phyloP scores from a whole-genome alignment of 2,888 invertebrate species.

The Drosophila atripex region DNA sequence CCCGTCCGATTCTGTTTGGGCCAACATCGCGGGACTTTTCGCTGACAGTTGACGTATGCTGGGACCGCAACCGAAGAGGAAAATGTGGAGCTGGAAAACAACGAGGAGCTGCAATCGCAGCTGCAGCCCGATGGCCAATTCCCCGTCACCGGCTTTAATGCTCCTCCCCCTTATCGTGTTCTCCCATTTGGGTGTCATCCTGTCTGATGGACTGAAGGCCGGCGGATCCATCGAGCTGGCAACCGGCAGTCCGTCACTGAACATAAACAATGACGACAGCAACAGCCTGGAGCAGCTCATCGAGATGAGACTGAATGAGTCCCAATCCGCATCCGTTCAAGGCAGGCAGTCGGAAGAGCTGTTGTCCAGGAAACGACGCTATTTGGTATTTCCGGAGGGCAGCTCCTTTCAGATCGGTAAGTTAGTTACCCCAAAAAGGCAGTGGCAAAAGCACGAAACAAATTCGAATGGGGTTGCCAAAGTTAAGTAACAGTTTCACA shows the following conservation, averaged over 20 bases:
- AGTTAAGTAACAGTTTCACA: neutral
- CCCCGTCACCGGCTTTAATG: constrained; percentile 10
- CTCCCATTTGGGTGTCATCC: constrained; percentile 17
- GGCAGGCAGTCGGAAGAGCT: constrained; percentile 56
- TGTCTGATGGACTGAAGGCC: constrained; percentile 45
- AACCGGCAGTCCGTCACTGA: constrained; percentile 29
- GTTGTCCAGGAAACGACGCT: constrained; percentile 84
- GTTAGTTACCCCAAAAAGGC: constrained; percentile 38
- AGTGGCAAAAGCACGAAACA: neutral
- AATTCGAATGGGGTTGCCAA: neutral
- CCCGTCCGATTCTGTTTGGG: constrained; percentile 24
- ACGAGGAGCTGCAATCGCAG: constrained; percentile 22
- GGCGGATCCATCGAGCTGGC: constrained; percentile 44
- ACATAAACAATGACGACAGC: constrained; percentile 39
- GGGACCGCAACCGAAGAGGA: constrained; percentile 53
- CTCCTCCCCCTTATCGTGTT: constrained; percentile 13
- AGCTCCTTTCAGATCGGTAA: constrained; percentile 84
- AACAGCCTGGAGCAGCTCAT: constrained; percentile 57
- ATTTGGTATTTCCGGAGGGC: constrained; percentile 85
- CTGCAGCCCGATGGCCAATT: constrained; percentile 12
- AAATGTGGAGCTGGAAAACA: constrained; percentile 55
- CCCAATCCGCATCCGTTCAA: constrained; percentile 39
- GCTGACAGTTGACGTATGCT: constrained; percentile 62
- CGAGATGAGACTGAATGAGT: constrained; percentile 60
- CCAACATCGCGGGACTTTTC: constrained; percentile 37